Conservation (phyloP, 2,797 vertebrate species). For the Octomys mimax region DNA sequence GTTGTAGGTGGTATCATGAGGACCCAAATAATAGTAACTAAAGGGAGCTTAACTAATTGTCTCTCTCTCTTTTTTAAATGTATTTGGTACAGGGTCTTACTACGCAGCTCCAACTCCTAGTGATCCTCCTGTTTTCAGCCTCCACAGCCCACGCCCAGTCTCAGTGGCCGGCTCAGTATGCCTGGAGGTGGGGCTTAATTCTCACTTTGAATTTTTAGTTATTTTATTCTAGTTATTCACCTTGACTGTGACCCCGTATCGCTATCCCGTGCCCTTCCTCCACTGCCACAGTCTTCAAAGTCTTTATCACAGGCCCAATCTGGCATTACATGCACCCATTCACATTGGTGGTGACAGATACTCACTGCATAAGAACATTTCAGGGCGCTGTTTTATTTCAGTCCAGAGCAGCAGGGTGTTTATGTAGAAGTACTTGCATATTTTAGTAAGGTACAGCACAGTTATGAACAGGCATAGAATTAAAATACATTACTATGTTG, state of each 20-base stretch:
- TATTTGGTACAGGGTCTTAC: no score
- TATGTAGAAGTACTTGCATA: background rate
- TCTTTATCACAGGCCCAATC: background rate
- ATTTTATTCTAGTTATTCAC: background rate
- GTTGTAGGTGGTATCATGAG: background rate
- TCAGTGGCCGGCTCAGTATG: no score
- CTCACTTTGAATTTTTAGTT: background rate
- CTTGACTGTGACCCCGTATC: background rate
- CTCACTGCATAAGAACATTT: background rate
- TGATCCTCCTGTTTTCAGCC: no score
- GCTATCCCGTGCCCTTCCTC: background rate
- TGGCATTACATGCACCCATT: background rate
- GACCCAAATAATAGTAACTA: constrained; percentile 17
- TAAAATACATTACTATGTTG: background rate
- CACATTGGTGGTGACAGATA: background rate
- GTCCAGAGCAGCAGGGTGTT: background rate
- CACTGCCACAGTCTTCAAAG: background rate
- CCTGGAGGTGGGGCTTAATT: background rate
- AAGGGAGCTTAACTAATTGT: background rate
- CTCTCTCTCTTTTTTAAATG: no score
- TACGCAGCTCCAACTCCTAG: no score
- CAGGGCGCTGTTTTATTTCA: constrained; percentile 7
- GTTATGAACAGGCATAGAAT: constrained; percentile 16
- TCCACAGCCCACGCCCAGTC: no score
- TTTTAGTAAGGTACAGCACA: background rate